Percentiles rank a stretch among this genome's conserved stretches.
Evolutionary conservation across 2,888 invertebrate species (phyloP).

Genomic region (Melitaea athalia): DNA sequence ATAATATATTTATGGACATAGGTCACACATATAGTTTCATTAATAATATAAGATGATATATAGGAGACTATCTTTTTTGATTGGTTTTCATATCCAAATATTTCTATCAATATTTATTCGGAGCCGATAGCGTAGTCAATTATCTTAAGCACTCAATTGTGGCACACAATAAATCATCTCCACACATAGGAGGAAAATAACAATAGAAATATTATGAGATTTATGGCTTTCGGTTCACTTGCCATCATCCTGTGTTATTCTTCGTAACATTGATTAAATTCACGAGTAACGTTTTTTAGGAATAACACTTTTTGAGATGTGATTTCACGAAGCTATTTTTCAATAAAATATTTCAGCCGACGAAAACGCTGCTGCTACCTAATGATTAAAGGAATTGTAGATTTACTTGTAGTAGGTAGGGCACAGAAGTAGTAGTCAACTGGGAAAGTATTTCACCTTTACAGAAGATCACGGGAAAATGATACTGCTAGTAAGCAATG

Average conservation of each 20-base stretch:
- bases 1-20: too few species aligned
- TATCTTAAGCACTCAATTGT: slow-evolving; percentile 45
- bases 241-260: slow-evolving; percentile 25
- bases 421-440: too few species aligned
- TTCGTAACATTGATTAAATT: slow-evolving; percentile 18
- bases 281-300: neutral
- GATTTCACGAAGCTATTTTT: neutral
- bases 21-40: too few species aligned
- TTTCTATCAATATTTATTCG: slow-evolving; percentile 16
- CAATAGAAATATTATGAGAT: slow-evolving; percentile 50
- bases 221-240: slow-evolving; percentile 56
- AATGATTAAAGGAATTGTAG: too few species aligned
- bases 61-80: neutral
- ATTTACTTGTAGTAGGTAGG: too few species aligned
- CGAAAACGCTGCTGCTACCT: too few species aligned
- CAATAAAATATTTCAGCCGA: neutral
- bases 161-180: slow-evolving; percentile 44
- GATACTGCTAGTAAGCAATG: too few species aligned
- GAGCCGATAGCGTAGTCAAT: slow-evolving; percentile 38
- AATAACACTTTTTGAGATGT: neutral
- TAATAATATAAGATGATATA: too few species aligned
- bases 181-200: slow-evolving; percentile 52
- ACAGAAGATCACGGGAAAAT: too few species aligned
- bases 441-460: too few species aligned
- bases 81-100: slow-evolving; percentile 22